Percentiles rank a stretch among this genome's conserved stretches.
Evolutionary conservation across 2,797 vertebrate genomes (phyloP).

Genomic region (Uromys caudimaculatus): DNA sequence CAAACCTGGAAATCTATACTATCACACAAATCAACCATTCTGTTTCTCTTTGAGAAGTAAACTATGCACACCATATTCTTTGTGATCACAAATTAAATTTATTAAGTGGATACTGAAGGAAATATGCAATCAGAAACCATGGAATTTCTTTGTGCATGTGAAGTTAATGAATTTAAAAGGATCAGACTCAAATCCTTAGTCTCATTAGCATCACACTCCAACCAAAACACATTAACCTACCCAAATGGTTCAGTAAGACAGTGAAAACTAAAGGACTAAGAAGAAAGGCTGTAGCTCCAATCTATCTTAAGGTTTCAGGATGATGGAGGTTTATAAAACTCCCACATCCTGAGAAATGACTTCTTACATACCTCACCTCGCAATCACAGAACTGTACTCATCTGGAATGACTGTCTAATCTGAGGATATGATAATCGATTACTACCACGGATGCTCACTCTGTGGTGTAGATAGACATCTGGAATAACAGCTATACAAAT

Average conservation of each 20-base stretch:
- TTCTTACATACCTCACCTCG: constrained; percentile 63
- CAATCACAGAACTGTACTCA: constrained; percentile 56
- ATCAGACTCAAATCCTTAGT: constrained; percentile 26
- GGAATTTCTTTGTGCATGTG: constrained; percentile 14
- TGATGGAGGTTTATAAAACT: constrained; percentile 53
- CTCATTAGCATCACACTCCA: constrained; percentile 59
- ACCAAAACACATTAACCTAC: constrained; percentile 46
- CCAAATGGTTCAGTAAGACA: constrained; percentile 52
- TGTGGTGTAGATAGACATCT: neutral
- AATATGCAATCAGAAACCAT: neutral
- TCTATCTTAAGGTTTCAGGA: constrained; percentile 60
- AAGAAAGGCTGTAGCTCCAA: constrained; percentile 63
- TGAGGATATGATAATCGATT: constrained; percentile 59
- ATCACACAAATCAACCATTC: constrained; percentile 61
- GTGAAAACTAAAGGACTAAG: constrained; percentile 59
- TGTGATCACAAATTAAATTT: constrained; percentile 37
- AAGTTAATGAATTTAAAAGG: constrained; percentile 52
- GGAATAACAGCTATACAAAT: constrained; percentile 52
- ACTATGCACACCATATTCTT: constrained; percentile 28
- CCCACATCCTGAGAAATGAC: constrained; percentile 33
- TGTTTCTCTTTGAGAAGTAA: constrained; percentile 53
- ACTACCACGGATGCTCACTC: constrained; percentile 26
- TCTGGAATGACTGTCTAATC: constrained; percentile 53
- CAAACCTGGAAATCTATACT: constrained; percentile 52
- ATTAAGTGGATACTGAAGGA: neutral